These are phyloP conservation scores for Hydropotes inermis DNA, from an alignment of 2,113 vertebrate species.

Conservation along the genomic window DNA sequence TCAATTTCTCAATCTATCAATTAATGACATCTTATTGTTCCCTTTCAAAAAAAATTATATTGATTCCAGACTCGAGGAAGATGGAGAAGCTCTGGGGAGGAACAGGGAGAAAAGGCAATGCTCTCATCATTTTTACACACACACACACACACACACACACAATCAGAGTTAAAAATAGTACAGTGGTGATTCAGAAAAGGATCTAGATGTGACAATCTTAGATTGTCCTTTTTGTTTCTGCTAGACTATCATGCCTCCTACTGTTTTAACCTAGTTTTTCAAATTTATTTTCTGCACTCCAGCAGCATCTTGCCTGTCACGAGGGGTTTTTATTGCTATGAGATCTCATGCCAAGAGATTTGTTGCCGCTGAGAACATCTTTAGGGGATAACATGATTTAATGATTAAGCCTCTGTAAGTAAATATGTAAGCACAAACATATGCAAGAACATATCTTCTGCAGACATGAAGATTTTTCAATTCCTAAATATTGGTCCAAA, in stretches of 20 bases:
- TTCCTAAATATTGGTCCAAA: neutral
- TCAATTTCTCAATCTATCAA: neutral
- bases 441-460: neutral
- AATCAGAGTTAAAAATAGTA: neutral
- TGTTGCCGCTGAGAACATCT: slow-evolving; percentile 44
- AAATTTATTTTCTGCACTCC: slow-evolving; percentile 37
- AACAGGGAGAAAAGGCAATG: neutral
- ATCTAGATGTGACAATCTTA: slow-evolving; percentile 13
- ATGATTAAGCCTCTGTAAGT: slow-evolving; percentile 22
- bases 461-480: neutral
- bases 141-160: neutral
- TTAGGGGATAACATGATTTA: slow-evolving; percentile 37
- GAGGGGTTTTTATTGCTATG: slow-evolving; percentile 30
- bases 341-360: slow-evolving; percentile 46
- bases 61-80: neutral
- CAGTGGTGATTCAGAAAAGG: neutral
- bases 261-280: slow-evolving; percentile 58
- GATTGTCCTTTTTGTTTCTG: slow-evolving; percentile 44
- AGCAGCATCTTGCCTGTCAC: slow-evolving; percentile 4
- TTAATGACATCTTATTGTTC: neutral
- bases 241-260: slow-evolving; percentile 48
- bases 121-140: neutral
- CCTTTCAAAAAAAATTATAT: neutral
- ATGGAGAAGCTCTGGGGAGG: neutral
- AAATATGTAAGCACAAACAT: neutral